Evolutionary conservation across 2,797 vertebrate genomes (phyloP).

Genomic region (Fringilla coelebs): DNA sequence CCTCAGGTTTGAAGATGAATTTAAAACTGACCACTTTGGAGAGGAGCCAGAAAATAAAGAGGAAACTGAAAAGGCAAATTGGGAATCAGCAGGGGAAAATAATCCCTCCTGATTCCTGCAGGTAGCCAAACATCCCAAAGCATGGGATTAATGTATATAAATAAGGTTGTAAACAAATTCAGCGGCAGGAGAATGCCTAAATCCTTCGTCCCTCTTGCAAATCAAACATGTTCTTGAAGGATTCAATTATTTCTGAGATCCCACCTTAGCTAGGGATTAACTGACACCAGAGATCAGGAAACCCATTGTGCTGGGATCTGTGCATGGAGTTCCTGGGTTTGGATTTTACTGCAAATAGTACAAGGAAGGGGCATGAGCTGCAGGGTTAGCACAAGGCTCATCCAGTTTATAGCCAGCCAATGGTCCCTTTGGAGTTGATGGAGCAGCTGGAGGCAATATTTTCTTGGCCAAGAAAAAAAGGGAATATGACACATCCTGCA

Average conservation of each 20-base stretch:
- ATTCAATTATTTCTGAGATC: conserved; percentile 11
- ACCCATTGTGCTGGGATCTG: background rate
- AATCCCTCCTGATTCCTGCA: conserved; percentile 11
- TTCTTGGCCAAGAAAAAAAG: background rate
- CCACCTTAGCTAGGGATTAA: background rate
- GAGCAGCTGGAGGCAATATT: background rate
- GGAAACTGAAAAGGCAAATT: background rate
- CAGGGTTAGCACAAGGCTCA: background rate
- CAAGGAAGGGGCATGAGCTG: background rate
- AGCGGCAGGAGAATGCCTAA: background rate
- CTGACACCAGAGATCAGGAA: background rate
- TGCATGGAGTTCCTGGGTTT: background rate
- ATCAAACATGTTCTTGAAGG: background rate
- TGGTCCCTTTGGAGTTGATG: background rate
- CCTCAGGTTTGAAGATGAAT: background rate
- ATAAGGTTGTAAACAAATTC: conserved; percentile 28
- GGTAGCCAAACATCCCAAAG: background rate
- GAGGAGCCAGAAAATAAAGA: background rate
- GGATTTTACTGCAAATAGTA: background rate
- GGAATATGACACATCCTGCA: background rate
- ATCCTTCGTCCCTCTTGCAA: background rate
- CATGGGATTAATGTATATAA: background rate
- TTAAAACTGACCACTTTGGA: background rate
- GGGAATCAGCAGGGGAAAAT: background rate
- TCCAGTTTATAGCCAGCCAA: background rate